Conservation (phyloP, 2,888 invertebrate genomes). For the Phragmatobia fuliginosa region DNA sequence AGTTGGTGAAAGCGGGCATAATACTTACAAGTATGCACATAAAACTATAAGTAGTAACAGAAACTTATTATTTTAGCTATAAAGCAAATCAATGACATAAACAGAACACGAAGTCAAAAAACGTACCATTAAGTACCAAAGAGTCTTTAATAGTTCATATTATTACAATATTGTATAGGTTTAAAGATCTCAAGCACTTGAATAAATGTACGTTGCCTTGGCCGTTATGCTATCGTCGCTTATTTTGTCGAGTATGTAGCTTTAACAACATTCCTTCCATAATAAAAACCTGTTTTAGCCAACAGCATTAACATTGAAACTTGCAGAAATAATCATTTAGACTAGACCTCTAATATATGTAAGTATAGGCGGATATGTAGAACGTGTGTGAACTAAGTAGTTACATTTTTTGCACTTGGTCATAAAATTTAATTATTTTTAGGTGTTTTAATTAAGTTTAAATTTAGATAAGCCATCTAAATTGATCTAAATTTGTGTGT, state of each 20-base stretch:
- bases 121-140: not conserved
- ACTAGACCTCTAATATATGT: conserved; percentile 25
- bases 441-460: not conserved
- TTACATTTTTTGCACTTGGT: not conserved
- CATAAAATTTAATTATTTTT: not conserved
- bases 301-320: conserved; percentile 9
- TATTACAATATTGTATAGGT: not conserved
- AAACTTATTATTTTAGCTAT: not conserved
- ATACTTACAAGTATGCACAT: not conserved
- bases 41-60: not conserved
- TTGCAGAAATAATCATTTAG: conserved; percentile 20
- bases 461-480: not conserved
- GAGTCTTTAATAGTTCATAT: not conserved
- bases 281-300: conserved; percentile 17
- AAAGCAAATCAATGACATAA: not conserved
- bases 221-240: not conserved
- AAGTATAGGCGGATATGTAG: conserved; percentile 35
- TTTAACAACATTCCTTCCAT: conserved; percentile 13
- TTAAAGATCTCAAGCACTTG: not conserved
- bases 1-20: too few species aligned
- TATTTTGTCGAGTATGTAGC: not conserved
- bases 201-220: not conserved
- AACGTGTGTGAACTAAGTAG: not conserved
- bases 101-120: not conserved
- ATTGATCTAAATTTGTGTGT: not conserved